A percentile compares a stretch with the other conserved stretches of the same genome.
Evolutionary conservation across 2,797 vertebrate species (phyloP).

Genomic region (Ambastaia sidthimunki): DNA sequence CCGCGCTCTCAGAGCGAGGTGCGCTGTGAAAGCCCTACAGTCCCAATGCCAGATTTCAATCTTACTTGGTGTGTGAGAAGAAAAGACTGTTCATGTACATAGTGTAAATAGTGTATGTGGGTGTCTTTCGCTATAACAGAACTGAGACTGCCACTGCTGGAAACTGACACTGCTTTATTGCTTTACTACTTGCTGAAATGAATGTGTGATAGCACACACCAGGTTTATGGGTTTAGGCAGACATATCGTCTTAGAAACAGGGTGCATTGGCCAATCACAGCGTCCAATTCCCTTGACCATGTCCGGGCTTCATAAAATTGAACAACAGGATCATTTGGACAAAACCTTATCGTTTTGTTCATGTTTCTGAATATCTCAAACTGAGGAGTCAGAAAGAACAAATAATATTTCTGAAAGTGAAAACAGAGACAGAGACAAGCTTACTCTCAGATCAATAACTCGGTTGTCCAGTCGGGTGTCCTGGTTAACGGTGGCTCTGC

Average conservation of each 20-base stretch:
- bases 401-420: background rate
- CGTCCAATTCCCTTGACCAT: background rate
- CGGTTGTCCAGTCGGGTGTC: conserved; percentile 98
- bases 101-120: background rate
- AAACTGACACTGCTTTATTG: conserved; percentile 66
- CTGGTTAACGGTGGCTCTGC: conserved; percentile 98
- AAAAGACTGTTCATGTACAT: background rate
- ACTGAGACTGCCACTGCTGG: conserved; percentile 55
- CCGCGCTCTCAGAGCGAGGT: background rate
- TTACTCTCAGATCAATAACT: conserved; percentile 96
- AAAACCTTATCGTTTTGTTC: background rate
- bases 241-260: conserved; percentile 63
- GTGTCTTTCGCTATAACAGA: conserved; percentile 57
- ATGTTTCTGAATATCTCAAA: background rate
- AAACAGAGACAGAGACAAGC: conserved; percentile 48
- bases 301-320: conserved; percentile 55
- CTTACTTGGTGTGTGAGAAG: conserved; percentile 5
- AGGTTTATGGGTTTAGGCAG: conserved; percentile 57
- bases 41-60: conserved; percentile 18
- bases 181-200: conserved; percentile 58
- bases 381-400: background rate
- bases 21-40: background rate
- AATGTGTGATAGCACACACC: conserved; percentile 68
- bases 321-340: conserved; percentile 63
- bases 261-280: conserved; percentile 58